Evolutionary conservation across 2,113 vertebrate genomes (phyloP).

Genomic region (Callospermophilus lateralis): DNA sequence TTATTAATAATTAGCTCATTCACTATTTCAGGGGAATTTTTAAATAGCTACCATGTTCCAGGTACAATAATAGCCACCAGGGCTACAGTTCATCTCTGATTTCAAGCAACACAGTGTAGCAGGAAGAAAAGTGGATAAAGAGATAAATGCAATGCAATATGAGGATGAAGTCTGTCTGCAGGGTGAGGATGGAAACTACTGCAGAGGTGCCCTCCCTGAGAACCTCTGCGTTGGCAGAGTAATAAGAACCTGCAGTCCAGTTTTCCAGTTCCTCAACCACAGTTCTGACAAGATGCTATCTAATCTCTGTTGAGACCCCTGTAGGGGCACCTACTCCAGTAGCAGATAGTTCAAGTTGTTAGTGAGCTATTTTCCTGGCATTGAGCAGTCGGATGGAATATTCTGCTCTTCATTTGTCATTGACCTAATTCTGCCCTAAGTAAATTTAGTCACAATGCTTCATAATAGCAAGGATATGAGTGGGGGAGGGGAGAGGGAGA

Average conservation of each 20-base stretch:
- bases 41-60: neutral
- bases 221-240: neutral
- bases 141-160: neutral
- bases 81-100: neutral
- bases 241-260: neutral
- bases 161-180: neutral
- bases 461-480: neutral
- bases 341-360: neutral
- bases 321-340: neutral
- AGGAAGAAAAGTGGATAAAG: neutral
- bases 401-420: neutral
- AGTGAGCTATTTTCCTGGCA: neutral
- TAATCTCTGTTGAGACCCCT: neutral
- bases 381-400: neutral
- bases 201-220: neutral
- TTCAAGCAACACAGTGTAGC: neutral
- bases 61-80: neutral
- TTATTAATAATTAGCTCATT: neutral
- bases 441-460: neutral
- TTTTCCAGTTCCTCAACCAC: neutral
- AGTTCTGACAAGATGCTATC: neutral
- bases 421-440: neutral
- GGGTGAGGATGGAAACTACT: neutral
- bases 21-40: neutral
- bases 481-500: too few relatives aligned